These are phyloP conservation scores for Urechis unicinctus DNA, from an alignment of 2,888 invertebrate species.

Conservation along the genomic window DNA sequence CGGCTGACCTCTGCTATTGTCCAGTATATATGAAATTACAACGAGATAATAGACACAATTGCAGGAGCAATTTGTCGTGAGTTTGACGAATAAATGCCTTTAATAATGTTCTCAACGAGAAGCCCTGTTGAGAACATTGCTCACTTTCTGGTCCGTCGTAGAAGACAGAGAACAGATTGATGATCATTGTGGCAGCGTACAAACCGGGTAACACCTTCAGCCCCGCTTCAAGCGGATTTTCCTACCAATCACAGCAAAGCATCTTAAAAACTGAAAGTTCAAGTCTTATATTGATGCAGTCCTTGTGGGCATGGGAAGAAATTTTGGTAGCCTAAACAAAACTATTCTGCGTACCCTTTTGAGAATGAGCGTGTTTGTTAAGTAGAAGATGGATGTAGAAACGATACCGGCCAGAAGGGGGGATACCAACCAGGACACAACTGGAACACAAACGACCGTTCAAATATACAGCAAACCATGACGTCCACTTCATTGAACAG, in stretches of 20 bases:
- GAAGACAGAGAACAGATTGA: constrained; percentile 89
- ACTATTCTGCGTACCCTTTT: constrained; percentile 42
- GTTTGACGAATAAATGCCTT: too few species aligned
- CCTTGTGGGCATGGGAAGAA: not conserved
- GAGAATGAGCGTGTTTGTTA: constrained; percentile 75
- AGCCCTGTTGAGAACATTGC: too few species aligned
- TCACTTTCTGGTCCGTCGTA: constrained; percentile 88
- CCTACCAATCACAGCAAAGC: constrained; percentile 35
- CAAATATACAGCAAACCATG: not conserved
- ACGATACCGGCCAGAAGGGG: constrained; percentile 85
- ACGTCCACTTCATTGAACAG: too few species aligned
- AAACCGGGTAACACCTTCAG: constrained; percentile 80
- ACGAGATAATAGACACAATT: constrained; percentile 13
- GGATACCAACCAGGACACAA: constrained; percentile 94
- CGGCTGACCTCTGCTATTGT: too few species aligned
- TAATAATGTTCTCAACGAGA: too few species aligned
- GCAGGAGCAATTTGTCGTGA: too few species aligned
- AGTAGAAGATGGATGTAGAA: constrained; percentile 71
- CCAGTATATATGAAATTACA: constrained; percentile 3
- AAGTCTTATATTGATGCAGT: not conserved
- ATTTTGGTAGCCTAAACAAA: not conserved
- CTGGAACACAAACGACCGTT: constrained; percentile 40
- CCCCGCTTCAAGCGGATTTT: constrained; percentile 75
- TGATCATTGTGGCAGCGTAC: constrained; percentile 83
- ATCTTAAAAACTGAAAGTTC: too few species aligned